Base-by-base conservation (phyloP, 2,797 vertebrate species). In the Megalops cyprinoides region DNA sequence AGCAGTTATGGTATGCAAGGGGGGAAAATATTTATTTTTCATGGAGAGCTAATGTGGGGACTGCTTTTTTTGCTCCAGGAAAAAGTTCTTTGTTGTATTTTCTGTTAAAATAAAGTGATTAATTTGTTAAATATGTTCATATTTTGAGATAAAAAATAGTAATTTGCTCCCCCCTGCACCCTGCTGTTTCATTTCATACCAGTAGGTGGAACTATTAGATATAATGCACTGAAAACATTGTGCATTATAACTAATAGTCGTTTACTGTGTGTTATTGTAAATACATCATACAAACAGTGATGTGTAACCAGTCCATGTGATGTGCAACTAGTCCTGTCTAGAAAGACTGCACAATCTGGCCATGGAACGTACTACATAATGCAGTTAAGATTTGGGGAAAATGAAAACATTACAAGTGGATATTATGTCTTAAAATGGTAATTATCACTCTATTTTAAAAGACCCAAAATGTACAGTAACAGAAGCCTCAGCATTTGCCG, bases 261-360 rank as follows among this genome's bases (percentile, higher is more conserved):
- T 31, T 62, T 62, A 34, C 2, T 62, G 18, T 65, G 23, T 65
- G 12, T 65, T 37, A 31, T 12, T 65, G 60, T 65, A 37, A n/a
- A 20, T 65, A 8, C 60, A 65, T 65, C 60, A 15, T 34, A 65
- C 31, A 25, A 56, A 60, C 56, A 65, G 60, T 65, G 60, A 65
- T 65, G 18, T 3, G 31, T 65, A 14, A 31, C 60, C 31, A 34
- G 60, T 37, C 60, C 60, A 34, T 14, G 60, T 65, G 60, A 65
- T 65, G 18, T 3, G 31, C 37, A 14, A 31, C 60, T 23, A 34
- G 60, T 5, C 31, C 15, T 31, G 58, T 62, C 10, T 12, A 62
- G 12, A 39, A 1, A 39, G 18, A 69, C 39, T 31, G 65, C 65
- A 39, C 18, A 15, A 37, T 28, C 67, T 23, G 34, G 60, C 67